A percentile compares a stretch with the other conserved stretches of the same genome.
Evolutionary conservation across 2,113 vertebrate genomes (phyloP).

Genomic region (Hystrix brachyura): DNA sequence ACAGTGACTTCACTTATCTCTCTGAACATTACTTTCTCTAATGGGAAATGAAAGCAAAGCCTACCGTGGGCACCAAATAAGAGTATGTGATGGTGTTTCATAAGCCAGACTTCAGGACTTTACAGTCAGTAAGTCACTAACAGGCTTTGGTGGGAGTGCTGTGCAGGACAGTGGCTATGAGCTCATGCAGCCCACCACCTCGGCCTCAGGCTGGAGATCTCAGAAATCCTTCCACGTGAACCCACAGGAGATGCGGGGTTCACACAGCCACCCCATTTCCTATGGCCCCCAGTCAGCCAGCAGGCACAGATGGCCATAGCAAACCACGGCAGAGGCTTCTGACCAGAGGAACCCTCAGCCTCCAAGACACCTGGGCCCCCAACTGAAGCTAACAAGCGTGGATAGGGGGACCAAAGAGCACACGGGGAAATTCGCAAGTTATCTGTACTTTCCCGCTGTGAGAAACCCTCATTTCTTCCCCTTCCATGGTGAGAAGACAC

Average conservation of each 20-base stretch:
- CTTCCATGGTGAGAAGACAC: neutral
- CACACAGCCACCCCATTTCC: neutral
- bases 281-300: neutral
- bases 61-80: neutral
- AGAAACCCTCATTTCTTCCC: neutral
- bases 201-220: neutral
- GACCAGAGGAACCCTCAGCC: neutral
- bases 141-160: neutral
- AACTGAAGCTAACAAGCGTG: neutral
- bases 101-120: neutral
- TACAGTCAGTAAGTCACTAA: neutral
- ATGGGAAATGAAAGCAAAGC: neutral
- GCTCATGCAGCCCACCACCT: neutral
- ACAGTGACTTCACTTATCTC: too few relatives aligned
- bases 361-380: neutral
- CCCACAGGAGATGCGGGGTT: neutral
- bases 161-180: neutral
- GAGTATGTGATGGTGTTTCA: neutral
- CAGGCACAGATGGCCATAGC: neutral
- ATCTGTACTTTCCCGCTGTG: neutral
- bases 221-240: neutral
- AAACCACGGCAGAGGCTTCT: neutral
- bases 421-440: neutral
- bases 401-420: neutral
- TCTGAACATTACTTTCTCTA: conserved; percentile 22